These are phyloP conservation scores for Protobothrops mucrosquamatus DNA, from an alignment of 2,113 vertebrate genomes.

Conservation along the genomic window DNA sequence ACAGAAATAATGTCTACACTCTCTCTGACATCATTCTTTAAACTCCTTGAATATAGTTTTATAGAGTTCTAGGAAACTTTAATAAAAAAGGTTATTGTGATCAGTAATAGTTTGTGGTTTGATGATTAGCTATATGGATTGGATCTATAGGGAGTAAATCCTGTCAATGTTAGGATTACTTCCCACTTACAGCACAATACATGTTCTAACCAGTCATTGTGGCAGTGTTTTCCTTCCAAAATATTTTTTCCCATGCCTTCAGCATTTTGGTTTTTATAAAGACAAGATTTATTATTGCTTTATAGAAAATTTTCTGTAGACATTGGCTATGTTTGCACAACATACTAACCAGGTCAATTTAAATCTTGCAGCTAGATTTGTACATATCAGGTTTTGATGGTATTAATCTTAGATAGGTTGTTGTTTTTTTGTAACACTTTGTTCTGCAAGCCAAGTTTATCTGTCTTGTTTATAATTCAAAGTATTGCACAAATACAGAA, in stretches of 20 bases:
- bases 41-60: background rate
- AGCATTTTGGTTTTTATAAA: background rate
- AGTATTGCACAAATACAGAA: background rate
- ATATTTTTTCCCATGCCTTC: background rate
- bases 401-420: background rate
- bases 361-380: background rate
- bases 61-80: too few relatives aligned
- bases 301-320: background rate
- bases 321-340: background rate
- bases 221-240: background rate
- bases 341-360: background rate
- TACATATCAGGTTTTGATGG: background rate
- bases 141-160: background rate
- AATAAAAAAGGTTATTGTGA: background rate
- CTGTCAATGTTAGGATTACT: background rate
- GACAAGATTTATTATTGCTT: background rate
- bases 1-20: slow-evolving; percentile 28
- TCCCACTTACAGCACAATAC: background rate
- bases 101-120: background rate
- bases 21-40: slow-evolving; percentile 21
- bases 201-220: background rate
- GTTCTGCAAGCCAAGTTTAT: background rate
- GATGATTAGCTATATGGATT: background rate
- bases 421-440: background rate
- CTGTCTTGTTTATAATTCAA: background rate